Conservation (phyloP, 2,113 vertebrate species). For the Pseudolaguvia tuberculata region DNA sequence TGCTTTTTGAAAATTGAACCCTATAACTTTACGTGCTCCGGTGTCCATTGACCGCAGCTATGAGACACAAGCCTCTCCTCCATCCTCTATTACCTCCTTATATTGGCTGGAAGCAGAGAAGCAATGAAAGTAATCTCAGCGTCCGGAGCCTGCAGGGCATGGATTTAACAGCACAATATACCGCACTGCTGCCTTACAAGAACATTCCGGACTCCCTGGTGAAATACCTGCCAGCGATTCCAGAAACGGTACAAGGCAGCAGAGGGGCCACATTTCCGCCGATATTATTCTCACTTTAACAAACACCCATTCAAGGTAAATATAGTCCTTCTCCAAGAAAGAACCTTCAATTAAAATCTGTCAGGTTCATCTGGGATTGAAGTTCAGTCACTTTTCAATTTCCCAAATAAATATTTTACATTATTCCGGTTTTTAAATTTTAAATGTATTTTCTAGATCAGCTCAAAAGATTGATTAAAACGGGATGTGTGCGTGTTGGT, state of each 20-base stretch:
- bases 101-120: conserved; percentile 36
- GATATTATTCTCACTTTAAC: conserved; percentile 24
- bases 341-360: too few relatives aligned
- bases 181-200: conserved; percentile 24
- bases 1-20: conserved; percentile 24
- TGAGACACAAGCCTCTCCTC: conserved; percentile 29
- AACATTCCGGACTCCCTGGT: conserved; percentile 25
- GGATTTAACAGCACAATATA: conserved; percentile 38
- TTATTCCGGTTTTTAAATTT: too few relatives aligned
- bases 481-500: too few relatives aligned
- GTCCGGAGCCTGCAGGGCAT: conserved; percentile 26
- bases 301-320: conserved; percentile 1
- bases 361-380: too few relatives aligned
- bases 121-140: conserved; percentile 41
- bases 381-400: too few relatives aligned
- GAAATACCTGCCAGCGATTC: conserved; percentile 33
- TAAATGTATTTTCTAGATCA: too few relatives aligned
- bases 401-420: too few relatives aligned
- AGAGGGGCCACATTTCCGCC: conserved; percentile 14
- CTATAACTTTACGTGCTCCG: conserved; percentile 18
- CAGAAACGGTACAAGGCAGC: conserved; percentile 2
- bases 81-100: conserved; percentile 39
- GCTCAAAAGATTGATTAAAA: too few relatives aligned
- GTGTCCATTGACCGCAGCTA: conserved; percentile 22
- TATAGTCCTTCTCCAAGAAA: too few relatives aligned